A percentile compares a stretch with the other conserved stretches of the same genome.
Conservation (phyloP, 35 echinoderm and acorn worm genomes). For the Strongylocentrotus purpuratus region DNA sequence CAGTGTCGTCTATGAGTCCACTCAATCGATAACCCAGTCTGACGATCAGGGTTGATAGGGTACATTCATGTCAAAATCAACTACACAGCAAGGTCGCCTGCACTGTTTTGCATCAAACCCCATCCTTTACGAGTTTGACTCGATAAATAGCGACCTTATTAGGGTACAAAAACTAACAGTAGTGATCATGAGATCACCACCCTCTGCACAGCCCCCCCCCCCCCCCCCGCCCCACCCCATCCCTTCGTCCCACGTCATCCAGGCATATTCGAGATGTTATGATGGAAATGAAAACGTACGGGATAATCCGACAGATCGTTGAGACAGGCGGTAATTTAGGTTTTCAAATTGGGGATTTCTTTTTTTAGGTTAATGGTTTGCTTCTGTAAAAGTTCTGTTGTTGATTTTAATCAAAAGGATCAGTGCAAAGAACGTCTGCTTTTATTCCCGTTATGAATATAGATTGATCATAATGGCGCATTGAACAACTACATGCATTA, state of each 20-base stretch:
- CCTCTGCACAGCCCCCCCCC: background rate
- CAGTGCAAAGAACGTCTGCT: background rate
- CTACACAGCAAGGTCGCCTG: slow-evolving; percentile 1
- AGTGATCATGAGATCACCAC: background rate
- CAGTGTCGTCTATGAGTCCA: background rate
- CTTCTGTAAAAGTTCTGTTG: background rate
- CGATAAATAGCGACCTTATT: background rate
- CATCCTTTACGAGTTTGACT: background rate
- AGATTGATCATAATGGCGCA: background rate
- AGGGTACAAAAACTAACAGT: background rate
- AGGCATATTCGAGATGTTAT: background rate
- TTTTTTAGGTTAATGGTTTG: background rate
- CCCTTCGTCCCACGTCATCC: background rate
- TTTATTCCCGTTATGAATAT: background rate
- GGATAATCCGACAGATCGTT: background rate
- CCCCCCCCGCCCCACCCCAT: too few species aligned
- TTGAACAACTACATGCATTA: too few species aligned
- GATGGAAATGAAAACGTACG: background rate
- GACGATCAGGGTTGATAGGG: background rate
- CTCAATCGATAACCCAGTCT: slow-evolving; percentile 1
- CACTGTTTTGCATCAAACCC: slow-evolving; percentile 25
- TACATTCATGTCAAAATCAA: background rate
- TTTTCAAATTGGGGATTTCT: background rate
- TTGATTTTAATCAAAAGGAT: background rate
- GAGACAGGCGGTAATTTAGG: background rate